Percentiles rank a stretch among this genome's conserved stretches.
Conservation (phyloP, 1,140 invertebrate species). For the Trichomalopsis sarcophagae region DNA sequence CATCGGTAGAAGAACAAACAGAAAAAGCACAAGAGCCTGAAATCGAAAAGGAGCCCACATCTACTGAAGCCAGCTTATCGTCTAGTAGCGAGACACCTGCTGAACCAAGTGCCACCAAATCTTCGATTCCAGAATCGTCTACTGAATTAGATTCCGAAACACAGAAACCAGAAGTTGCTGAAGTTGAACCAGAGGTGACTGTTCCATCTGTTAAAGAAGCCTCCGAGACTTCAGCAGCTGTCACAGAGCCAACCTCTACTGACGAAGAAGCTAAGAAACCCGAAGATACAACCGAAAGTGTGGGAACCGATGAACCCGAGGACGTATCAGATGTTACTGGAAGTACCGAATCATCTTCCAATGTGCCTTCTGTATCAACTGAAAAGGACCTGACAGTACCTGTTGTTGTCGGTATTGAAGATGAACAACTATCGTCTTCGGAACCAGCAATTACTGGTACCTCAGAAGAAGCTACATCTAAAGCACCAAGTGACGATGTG, state of each 20-base stretch:
- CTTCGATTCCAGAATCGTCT: background rate
- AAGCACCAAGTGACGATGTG: conserved; percentile 39
- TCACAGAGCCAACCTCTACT: background rate
- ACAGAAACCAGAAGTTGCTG: conserved; percentile 14
- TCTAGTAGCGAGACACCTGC: background rate
- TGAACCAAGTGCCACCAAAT: background rate
- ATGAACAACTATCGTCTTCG: conserved; percentile 47
- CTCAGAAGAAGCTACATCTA: conserved; percentile 33
- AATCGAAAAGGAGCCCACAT: background rate
- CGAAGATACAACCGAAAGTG: conserved; percentile 39
- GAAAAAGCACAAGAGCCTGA: background rate
- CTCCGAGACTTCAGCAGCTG: background rate
- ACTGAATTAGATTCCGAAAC: background rate
- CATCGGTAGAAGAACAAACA: conserved; percentile 13
- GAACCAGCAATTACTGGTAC: background rate
- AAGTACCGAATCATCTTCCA: conserved; percentile 22
- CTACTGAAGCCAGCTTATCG: background rate
- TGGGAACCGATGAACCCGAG: conserved; percentile 49
- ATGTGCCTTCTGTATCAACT: conserved; percentile 16
- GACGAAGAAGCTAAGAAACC: conserved; percentile 17
- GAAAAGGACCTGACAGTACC: conserved; percentile 8
- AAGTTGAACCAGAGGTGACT: conserved; percentile 45
- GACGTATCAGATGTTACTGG: background rate
- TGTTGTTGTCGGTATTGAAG: conserved; percentile 38
- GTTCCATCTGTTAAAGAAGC: conserved; percentile 42